These are phyloP conservation scores for Lissonota sp. DNA, from an alignment of 2,888 invertebrate genomes.

Conservation along the genomic window DNA sequence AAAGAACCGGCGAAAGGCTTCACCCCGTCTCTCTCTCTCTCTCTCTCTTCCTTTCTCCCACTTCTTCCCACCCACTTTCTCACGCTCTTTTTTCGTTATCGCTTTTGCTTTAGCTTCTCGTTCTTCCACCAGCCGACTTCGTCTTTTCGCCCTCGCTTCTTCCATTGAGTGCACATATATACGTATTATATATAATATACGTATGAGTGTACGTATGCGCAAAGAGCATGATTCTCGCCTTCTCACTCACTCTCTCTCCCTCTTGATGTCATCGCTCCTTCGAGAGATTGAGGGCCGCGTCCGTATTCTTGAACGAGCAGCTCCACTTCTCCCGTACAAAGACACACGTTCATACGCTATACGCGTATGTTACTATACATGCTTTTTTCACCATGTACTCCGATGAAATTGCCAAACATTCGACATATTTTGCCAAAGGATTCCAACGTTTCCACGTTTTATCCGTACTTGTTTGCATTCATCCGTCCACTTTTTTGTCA, in stretches of 20 bases:
- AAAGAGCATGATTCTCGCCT: constrained; percentile 18
- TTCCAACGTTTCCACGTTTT: constrained; percentile 25
- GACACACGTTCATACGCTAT: constrained; percentile 1
- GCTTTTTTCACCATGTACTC: neutral
- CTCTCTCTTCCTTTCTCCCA: constrained; percentile 39
- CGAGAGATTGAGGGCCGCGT: constrained; percentile 44
- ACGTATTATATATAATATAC: neutral
- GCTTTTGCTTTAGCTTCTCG: constrained; percentile 54
- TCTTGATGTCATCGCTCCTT: constrained; percentile 2
- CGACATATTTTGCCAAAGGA: neutral
- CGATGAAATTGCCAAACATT: constrained; percentile 10
- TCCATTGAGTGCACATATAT: constrained; percentile 41
- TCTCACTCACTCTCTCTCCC: constrained; percentile 6
- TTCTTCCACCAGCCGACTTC: constrained; percentile 5
- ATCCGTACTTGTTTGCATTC: neutral
- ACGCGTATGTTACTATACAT: neutral
- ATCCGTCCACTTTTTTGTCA: too few relatives aligned
- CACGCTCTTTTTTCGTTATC: constrained; percentile 65
- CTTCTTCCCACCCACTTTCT: constrained; percentile 50
- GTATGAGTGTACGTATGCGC: constrained; percentile 8
- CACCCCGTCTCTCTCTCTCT: constrained; percentile 22
- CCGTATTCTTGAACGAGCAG: constrained; percentile 38
- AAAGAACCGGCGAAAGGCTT: constrained; percentile 48
- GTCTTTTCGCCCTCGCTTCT: constrained; percentile 18
- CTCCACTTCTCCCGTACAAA: constrained; percentile 20